Base-by-base conservation (phyloP, 2,113 vertebrate genomes). In the Alexandromys fortis region DNA sequence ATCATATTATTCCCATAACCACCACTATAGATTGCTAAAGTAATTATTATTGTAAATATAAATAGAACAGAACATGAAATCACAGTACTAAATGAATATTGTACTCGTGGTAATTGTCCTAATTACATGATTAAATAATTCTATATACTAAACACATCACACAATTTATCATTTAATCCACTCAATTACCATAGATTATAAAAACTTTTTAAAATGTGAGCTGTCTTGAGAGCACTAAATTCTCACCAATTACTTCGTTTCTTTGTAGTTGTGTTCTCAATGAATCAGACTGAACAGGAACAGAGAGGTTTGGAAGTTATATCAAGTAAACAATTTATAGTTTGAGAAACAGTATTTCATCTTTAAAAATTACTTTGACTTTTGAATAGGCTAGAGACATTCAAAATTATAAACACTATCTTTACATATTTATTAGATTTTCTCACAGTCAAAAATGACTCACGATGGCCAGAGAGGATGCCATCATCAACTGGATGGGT, bases 121-220 rank as follows among this genome's bases (percentile, higher is more conserved):
- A 91, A 97, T 89, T 94, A 91, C 96, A 78, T 47, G 76, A 92
- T 70, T 47, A 96, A 87, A 16, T 35, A 52, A 73, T 88, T 94
- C 3, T 86, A 38, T 79, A n/a, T 30, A 68, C n/a, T n/a, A 86
- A 70, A 47, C 19, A 12, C 2, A 63, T 92, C n/a, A 61, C 9
- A 52, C 49, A 78, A 86, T 35, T 67, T 86, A 85, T 92, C 1
- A 90, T 65, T 90, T 90, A 88, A 38, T 85, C 67, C 14, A 35
- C 1, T 65, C 0, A 91, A 35, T 5, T 77, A 52, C 42, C 42
- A 42, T 42, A 42, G 42, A 42, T 42, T 42, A 42, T 42, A 42
- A 42, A 42, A 42, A 42, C 42, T 42, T 42, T 42, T 42, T 42
- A 42, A 42, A 91, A 81, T 24, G 21, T 33, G 0, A 67, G 12